Base-by-base conservation (phyloP, 2,797 vertebrate species). In the Onychomys torridus region DNA sequence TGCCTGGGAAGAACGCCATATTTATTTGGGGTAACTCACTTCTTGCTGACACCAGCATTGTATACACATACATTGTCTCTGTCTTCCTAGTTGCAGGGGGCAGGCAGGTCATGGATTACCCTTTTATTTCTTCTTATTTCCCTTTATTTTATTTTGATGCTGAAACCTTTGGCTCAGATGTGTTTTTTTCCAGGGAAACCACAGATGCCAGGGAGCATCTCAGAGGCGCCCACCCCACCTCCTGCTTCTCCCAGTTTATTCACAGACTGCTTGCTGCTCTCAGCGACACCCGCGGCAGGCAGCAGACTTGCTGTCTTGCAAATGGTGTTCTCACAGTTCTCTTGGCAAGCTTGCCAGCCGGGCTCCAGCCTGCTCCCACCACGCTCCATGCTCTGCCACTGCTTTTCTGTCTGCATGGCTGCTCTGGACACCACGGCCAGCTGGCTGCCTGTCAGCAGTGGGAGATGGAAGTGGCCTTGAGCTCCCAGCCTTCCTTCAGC, bases 211-310 rank as follows among this genome's bases (percentile, higher is more conserved):
- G 43, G 79, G 49, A 90, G 61, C 61, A 17, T 86, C 2, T 86
- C 82, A 52, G 32, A 92, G 59, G 34, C 29, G 49, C 49, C 9
- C 43, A 25, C 40, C 78, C 6, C 16, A 43, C 75, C 81, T 86
- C 77, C 25, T 46, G 86, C 21, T 69, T 94, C n/a, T 83, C 57
- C 13, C 71, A 88, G 87, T 91, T 84, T 65, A 90, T 97, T 95
- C 95, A 10, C 17, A 65, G 17, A 43, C n/a, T 40, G 9, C 25
- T 63, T 92, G n/a, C 94, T 84, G 52, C 92, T 96, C 32, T 40
- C 79, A 59, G 46, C 29, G 67, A 90, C 65, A 69, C 16, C 67
- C 6, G 9, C 92, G 78, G 19, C 14, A 93, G 78, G 19, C 14
- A 91, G n/a, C 46, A 95, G 46, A 9, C 67, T 10, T 82, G 46